Percentiles rank a stretch among this genome's conserved stretches.
Evolutionary conservation across 2,797 vertebrate species (phyloP).

Genomic region (Oryzias dopingdopingensis): DNA sequence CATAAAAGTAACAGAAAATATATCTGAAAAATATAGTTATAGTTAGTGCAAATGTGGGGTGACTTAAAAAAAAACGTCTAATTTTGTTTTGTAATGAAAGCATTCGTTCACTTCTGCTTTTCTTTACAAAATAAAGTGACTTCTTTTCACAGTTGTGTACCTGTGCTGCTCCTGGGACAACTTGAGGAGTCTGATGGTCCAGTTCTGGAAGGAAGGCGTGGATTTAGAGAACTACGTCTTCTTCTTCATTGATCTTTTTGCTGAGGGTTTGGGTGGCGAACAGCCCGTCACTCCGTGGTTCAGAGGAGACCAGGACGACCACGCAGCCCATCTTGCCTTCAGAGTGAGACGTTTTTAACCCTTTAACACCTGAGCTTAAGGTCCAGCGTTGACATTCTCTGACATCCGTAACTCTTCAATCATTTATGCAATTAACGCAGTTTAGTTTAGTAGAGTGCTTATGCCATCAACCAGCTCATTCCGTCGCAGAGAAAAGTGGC

Average conservation of each 20-base stretch:
- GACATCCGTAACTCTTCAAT: too few relatives aligned
- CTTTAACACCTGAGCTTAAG: not conserved
- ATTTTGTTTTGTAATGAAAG: too few relatives aligned
- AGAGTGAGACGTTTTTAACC: slow-evolving; percentile 62
- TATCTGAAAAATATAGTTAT: too few relatives aligned
- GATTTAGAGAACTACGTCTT: slow-evolving; percentile 83
- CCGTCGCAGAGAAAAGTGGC: too few relatives aligned
- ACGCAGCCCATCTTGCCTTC: slow-evolving; percentile 75
- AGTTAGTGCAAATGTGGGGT: too few relatives aligned
- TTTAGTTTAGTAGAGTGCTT: too few relatives aligned
- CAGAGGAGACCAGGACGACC: slow-evolving; percentile 78
- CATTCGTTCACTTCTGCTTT: not conserved
- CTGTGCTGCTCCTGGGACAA: slow-evolving; percentile 82
- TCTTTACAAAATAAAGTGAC: not conserved
- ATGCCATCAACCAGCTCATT: too few relatives aligned
- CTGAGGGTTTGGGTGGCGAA: slow-evolving; percentile 72
- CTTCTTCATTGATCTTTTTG: slow-evolving; percentile 89
- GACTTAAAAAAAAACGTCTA: too few relatives aligned
- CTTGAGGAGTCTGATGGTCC: slow-evolving; percentile 84
- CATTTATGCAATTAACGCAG: too few relatives aligned
- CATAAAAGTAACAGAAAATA: too few relatives aligned
- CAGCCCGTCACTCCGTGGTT: slow-evolving; percentile 79
- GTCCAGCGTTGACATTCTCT: too few relatives aligned
- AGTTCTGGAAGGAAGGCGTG: slow-evolving; percentile 74
- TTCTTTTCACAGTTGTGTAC: slow-evolving; percentile 81